These are phyloP conservation scores for Drosophila ananassae DNA, from an alignment of 1,140 invertebrate genomes.

Conservation along the genomic window DNA sequence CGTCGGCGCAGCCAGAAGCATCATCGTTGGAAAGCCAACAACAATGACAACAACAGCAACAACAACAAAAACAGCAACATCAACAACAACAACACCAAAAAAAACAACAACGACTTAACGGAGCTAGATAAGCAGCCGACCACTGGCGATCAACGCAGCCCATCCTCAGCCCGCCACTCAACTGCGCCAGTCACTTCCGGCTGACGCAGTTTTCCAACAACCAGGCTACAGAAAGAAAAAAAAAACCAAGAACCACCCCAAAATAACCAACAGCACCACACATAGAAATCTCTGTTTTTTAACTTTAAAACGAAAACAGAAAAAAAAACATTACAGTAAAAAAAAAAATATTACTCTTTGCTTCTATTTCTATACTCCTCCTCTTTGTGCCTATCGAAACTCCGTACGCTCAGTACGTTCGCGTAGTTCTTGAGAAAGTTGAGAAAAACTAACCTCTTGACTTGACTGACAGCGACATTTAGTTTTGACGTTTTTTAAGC, in stretches of 20 bases:
- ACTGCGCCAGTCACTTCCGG: conserved; percentile 57
- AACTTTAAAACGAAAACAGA: conserved; percentile 7
- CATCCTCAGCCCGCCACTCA: conserved; percentile 80
- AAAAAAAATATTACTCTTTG: conserved; percentile 55
- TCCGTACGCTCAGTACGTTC: conserved; percentile 60
- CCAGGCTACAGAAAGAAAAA: conserved; percentile 18
- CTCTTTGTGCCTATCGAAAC: conserved; percentile 78
- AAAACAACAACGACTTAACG: conserved; percentile 70
- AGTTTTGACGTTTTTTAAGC: conserved; percentile 78
- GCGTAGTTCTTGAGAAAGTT: conserved; percentile 56
- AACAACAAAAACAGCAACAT: conserved; percentile 13
- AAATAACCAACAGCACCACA: conserved; percentile 60
- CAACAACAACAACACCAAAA: conserved; percentile 19
- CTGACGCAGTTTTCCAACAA: conserved; percentile 68
- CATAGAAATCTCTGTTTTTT: conserved; percentile 34
- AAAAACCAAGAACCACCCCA: conserved; percentile 46
- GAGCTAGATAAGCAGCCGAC: conserved; percentile 73
- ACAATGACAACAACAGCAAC: conserved; percentile 10
- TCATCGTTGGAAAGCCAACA: conserved; percentile 61
- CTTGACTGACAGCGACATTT: conserved; percentile 57
- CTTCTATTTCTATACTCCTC: conserved; percentile 74
- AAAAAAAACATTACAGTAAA: conserved; percentile 4
- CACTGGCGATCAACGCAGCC: conserved; percentile 80
- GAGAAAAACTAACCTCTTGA: conserved; percentile 17
- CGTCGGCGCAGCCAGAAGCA: conserved; percentile 49